These are phyloP conservation scores for Rhamnusium bicolor DNA, from an alignment of 2,888 invertebrate species.

Conservation along the genomic window DNA sequence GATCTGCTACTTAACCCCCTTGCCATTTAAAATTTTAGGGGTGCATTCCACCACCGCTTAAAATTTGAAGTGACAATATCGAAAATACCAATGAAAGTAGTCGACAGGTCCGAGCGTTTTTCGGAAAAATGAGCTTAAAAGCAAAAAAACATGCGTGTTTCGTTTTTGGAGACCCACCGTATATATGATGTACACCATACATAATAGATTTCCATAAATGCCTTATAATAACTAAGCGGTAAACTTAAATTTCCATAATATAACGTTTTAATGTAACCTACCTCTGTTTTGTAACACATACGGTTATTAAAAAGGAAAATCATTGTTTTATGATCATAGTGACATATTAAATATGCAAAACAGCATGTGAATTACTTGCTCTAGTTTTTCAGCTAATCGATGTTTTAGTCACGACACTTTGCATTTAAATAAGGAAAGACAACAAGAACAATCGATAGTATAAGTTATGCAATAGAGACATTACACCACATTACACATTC, in stretches of 20 bases:
- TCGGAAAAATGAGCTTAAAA: no score
- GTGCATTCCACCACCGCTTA: no score
- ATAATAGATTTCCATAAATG: not conserved
- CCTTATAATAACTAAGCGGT: not conserved
- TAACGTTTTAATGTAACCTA: not conserved
- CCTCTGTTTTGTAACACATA: slow-evolving; percentile 2
- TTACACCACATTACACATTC: slow-evolving; percentile 28
- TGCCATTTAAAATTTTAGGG: no score
- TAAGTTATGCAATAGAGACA: slow-evolving; percentile 39
- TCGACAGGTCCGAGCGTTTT: no score
- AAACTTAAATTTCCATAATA: not conserved
- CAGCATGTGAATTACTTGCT: slow-evolving; percentile 37
- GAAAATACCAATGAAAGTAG: no score
- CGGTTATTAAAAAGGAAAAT: slow-evolving; percentile 12
- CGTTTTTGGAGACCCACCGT: not conserved
- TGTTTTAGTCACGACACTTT: slow-evolving; percentile 48
- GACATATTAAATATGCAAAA: slow-evolving; percentile 23
- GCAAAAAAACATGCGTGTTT: no score
- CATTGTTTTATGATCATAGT: slow-evolving; percentile 1
- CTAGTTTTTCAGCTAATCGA: slow-evolving; percentile 46
- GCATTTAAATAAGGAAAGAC: slow-evolving; percentile 50
- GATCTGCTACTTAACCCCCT: no score
- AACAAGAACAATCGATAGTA: slow-evolving; percentile 52
- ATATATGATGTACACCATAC: not conserved
- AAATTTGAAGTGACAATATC: no score